Base-by-base conservation (phyloP, 1,140 invertebrate species). In the Leptinotarsa defecta region DNA sequence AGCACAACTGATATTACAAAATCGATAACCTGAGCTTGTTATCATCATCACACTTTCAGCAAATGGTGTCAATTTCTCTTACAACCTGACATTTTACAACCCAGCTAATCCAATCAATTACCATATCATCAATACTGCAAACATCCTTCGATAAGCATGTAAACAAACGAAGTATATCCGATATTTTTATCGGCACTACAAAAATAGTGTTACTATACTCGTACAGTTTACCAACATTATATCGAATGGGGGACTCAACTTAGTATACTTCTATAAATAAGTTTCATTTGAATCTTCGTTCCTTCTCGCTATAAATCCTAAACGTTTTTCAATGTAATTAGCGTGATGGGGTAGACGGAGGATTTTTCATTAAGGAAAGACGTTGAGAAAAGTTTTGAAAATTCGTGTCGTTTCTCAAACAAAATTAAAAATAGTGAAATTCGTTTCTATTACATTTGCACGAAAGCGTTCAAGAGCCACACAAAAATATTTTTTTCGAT, bases 101-200 rank as follows among this genome's bases (percentile, higher is more conserved):
- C 52, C 52, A 57, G 17, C 52, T 57, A 57, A 57, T 57, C 52
- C 52, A 57, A 57, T 57, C 52, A 57, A 57, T 57, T 57, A 57
- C 52, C 52, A 57, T 57, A 57, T 57, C 52, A 57, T 57, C 52
- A 57, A 57, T 57, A 17, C n/a, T 15, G 52, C 52, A 57, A 57
- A 57, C 52, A 57, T 57, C 6, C 52, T 57, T 19, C 15, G 52
- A 57, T 57, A 57, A 57, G 52, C 52, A 57, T 57, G 52, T 57
- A 57, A 57, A 57, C 52, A 57, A n/a, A 19, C 52, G 17, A 4
- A 57, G 52, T 57, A 19, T 57, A 57, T 57, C n/a, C 52, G 52
- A 57, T 57, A 57, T 57, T 57, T 57, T 57, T 57, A 57, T 57
- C 52, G n/a, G 52, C 52, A 57, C 52, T 57, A 57, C 52, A 57